Conservation (phyloP, 2,113 vertebrate genomes). For the Tautogolabrus adspersus region DNA sequence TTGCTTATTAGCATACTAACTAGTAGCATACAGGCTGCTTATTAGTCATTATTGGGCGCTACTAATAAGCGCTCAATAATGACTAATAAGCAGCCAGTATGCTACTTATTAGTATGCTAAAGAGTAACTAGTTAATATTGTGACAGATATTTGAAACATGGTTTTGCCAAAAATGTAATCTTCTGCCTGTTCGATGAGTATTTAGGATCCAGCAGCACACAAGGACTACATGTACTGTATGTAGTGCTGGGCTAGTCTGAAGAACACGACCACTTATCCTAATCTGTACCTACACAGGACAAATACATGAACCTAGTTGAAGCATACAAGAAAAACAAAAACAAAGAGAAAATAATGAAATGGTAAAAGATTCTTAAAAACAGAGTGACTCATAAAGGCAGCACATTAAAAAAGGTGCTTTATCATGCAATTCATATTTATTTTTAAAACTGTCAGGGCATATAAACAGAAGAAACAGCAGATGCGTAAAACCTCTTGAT, state of each 20-base stretch:
- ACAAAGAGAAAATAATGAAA: neutral
- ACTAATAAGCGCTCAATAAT: too few relatives aligned
- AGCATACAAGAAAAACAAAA: neutral
- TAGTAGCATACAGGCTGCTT: too few relatives aligned
- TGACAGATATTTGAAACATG: too few relatives aligned
- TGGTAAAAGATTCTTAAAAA: neutral
- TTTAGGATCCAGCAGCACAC: too few relatives aligned
- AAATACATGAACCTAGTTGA: constrained; percentile 1
- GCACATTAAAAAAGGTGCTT: constrained; percentile 58
- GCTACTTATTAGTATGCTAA: too few relatives aligned
- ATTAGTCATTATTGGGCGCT: too few relatives aligned
- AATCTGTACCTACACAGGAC: neutral
- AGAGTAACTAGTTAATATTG: too few relatives aligned
- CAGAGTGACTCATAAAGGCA: neutral
- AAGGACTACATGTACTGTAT: too few relatives aligned
- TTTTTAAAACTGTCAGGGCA: constrained; percentile 82
- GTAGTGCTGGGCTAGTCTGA: neutral
- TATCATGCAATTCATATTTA: constrained; percentile 88
- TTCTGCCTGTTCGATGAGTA: too few relatives aligned
- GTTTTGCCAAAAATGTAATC: too few relatives aligned
- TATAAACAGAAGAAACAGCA: constrained; percentile 61
- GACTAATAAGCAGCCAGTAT: too few relatives aligned
- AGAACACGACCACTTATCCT: neutral
- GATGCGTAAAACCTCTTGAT: constrained; percentile 27
- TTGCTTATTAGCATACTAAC: too few relatives aligned